A percentile compares a stretch with the other conserved stretches of the same genome.
phyloP scores from a whole-genome alignment of 2,888 invertebrate genomes.

The Melieria omissa region DNA sequence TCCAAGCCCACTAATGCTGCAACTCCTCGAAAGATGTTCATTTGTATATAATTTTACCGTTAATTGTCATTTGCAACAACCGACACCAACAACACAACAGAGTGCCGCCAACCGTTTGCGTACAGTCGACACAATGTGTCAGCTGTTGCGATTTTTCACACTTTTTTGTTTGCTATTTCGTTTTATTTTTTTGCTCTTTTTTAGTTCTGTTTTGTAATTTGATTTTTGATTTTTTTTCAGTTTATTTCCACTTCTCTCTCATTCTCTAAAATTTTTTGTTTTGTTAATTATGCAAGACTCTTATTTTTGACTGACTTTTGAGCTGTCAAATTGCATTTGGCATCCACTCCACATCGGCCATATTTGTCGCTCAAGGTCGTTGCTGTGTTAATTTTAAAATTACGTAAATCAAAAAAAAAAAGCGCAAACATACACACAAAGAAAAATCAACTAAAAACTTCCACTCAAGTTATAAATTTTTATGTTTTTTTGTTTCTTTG shows the following conservation, averaged over 20 bases:
- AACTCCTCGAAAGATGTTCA: not conserved
- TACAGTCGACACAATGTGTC: not conserved
- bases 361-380: slow-evolving; percentile 54
- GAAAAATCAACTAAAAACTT: slow-evolving; percentile 43
- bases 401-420: slow-evolving; percentile 45
- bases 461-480: slow-evolving; percentile 25
- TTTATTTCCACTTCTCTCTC: slow-evolving; percentile 1
- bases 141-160: not conserved
- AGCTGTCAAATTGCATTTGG: slow-evolving; percentile 34
- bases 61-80: not conserved
- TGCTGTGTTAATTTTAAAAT: slow-evolving; percentile 66
- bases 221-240: not conserved
- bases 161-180: not conserved
- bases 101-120: not conserved
- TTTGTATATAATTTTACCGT: slow-evolving; percentile 31
- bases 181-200: slow-evolving; percentile 1
- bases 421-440: slow-evolving; percentile 34
- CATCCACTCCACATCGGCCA: slow-evolving; percentile 10
- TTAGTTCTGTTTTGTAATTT: too few species aligned
- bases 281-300: slow-evolving; percentile 49
- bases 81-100: too few species aligned
- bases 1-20: too few species aligned
- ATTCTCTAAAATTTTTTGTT: slow-evolving; percentile 21
- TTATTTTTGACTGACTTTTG: slow-evolving; percentile 42
- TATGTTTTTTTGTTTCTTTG: slow-evolving; percentile 25